A percentile compares a stretch with the other conserved stretches of the same genome.
These are phyloP conservation scores for Leiothrix lutea DNA, from an alignment of 2,113 vertebrate genomes.

Conservation along the genomic window DNA sequence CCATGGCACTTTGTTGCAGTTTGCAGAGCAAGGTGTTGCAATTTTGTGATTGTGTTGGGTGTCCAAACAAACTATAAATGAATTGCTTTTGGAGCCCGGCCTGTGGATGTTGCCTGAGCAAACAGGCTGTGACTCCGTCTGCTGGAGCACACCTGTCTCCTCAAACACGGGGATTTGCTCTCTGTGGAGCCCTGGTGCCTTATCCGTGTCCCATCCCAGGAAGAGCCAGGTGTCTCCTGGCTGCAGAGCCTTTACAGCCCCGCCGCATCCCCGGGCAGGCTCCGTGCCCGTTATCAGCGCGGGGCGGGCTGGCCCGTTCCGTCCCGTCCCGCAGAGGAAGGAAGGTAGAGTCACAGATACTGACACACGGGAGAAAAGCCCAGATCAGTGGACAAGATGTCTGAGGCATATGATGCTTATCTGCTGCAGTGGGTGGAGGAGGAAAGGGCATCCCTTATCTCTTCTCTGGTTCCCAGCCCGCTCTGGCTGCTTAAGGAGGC, in stretches of 20 bases:
- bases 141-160: constrained; percentile 38
- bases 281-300: background rate
- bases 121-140: constrained; percentile 10
- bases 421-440: constrained; percentile 56
- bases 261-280: background rate
- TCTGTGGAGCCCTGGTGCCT: background rate
- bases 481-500: constrained; percentile 48
- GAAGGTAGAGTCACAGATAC: constrained; percentile 56
- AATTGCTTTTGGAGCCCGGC: background rate
- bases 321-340: constrained; percentile 6
- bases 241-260: background rate
- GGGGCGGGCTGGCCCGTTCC: background rate
- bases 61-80: constrained; percentile 39
- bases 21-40: background rate
- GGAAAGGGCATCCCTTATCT: constrained; percentile 58
- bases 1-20: background rate
- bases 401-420: constrained; percentile 60
- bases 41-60: background rate
- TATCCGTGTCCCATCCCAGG: background rate
- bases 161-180: constrained; percentile 36
- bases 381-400: constrained; percentile 67
- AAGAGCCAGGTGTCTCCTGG: constrained; percentile 44
- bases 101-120: constrained; percentile 29
- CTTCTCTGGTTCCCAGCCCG: constrained; percentile 48
- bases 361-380: constrained; percentile 20